Base-by-base conservation (phyloP, 2,797 vertebrate genomes). In the Thaleichthys pacificus region DNA sequence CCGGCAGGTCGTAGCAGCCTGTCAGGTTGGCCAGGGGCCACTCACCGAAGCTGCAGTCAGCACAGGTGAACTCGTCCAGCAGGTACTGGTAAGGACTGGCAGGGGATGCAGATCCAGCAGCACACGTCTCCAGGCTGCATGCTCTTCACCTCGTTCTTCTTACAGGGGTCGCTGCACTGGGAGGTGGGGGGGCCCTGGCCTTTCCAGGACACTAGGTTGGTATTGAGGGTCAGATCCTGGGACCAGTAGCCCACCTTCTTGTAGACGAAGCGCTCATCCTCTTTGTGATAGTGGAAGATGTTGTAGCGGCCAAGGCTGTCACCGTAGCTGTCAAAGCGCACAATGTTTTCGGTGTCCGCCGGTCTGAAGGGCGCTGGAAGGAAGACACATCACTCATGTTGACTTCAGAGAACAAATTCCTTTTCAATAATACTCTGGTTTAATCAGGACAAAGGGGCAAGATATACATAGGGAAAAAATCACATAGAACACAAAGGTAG, bases 121-220 rank as follows among this genome's bases (percentile, higher is more conserved):
- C 98, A 99, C n/a, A 97, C 96, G 21, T 99, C 98, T 2, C 98
- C 98, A 0, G 97, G 98, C 87, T 99, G 98, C 94, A 98, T 96
- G 69, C 97, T 99, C 88, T 99, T 99, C 73, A 98, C 93, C 84
- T 99, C 97, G 0, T 98, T 97, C 90, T 95, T 97, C 83, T 90
- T 95, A 89, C 98, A 99, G 68, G 98, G 98, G 84, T 99, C 98
- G 0, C 97, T 99, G 87, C 98, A 99, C 90, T 98, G 97, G 3
- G 98, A 99, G n/a, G 96, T 94, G 0, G 97, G 97, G 2, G 93
- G 85, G 3, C 86, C 82, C 1, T 80, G 79, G 3, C 91, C 90
- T 6, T 87, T 94, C 97, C 98, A 99, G 0, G 94, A 91, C 63
- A 99, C 93, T 77, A 93, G 85, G 77, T 82, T 90, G 67, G 93